Percentiles rank a stretch among this genome's conserved stretches.
These are phyloP conservation scores for Nibea albiflora DNA, from an alignment of 2,113 vertebrate genomes.

Conservation along the genomic window DNA sequence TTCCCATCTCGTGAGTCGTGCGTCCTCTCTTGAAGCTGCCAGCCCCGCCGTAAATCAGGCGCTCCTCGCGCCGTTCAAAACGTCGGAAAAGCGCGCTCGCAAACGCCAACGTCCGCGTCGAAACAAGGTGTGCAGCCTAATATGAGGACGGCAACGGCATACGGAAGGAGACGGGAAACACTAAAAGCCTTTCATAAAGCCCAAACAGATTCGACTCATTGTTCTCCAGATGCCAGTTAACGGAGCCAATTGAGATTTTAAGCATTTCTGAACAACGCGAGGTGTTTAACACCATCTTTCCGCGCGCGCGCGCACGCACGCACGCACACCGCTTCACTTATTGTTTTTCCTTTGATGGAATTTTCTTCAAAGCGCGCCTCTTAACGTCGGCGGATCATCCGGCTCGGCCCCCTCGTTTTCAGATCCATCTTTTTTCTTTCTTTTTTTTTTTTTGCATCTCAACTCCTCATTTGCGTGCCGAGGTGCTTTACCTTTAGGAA, in stretches of 20 bases:
- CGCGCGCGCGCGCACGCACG: conserved; percentile 29
- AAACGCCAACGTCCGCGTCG: too few species aligned
- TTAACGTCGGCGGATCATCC: conserved; percentile 76
- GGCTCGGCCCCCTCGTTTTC: conserved; percentile 74
- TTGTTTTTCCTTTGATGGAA: conserved; percentile 81
- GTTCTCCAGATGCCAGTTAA: conserved; percentile 80
- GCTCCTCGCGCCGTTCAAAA: conserved; percentile 34
- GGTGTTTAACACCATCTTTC: conserved; percentile 71
- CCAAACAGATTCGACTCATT: conserved; percentile 71
- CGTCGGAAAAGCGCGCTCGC: conserved; percentile 22
- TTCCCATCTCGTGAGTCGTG: conserved; percentile 26
- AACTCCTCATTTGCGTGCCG: conserved; percentile 63
- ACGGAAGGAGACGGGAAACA: conserved; percentile 63
- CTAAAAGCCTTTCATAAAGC: conserved; percentile 73
- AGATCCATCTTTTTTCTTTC: conserved; percentile 29
- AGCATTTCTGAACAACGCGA: conserved; percentile 75
- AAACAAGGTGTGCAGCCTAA: conserved; percentile 72
- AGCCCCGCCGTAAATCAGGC: conserved; percentile 27
- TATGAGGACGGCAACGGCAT: conserved; percentile 63
- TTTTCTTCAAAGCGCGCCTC: conserved; percentile 77
- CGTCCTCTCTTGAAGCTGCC: conserved; percentile 46
- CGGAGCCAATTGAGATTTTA: conserved; percentile 77
- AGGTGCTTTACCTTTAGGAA: conserved; percentile 78
- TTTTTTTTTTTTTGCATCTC: conserved; percentile 3
- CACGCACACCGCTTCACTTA: conserved; percentile 61